Conservation (phyloP, 2,797 vertebrate species). For the Dicrostonyx torquatus region DNA sequence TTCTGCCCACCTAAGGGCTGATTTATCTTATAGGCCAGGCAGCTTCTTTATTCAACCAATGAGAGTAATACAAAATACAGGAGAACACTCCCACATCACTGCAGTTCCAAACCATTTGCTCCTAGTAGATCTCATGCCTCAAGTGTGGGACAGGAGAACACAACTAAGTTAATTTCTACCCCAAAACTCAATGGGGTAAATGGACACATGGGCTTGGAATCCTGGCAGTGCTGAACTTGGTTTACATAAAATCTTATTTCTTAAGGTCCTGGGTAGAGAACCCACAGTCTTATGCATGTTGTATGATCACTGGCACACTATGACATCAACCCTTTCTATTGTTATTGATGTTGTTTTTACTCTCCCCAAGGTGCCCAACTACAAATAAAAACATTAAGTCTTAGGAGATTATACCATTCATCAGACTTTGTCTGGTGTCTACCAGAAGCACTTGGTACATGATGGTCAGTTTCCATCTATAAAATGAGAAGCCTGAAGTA, state of each 20-base stretch:
- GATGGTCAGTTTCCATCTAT: not conserved
- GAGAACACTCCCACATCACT: too few species aligned
- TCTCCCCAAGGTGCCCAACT: not conserved
- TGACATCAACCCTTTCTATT: not conserved
- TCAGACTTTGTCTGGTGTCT: not conserved
- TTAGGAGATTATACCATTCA: not conserved
- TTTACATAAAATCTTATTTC: not conserved
- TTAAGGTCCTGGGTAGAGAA: not conserved
- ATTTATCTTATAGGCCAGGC: too few species aligned
- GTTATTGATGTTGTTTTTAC: not conserved
- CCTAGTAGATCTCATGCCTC: not conserved
- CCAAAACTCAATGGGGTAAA: fast-evolving
- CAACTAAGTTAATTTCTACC: not conserved
- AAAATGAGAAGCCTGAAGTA: not conserved
- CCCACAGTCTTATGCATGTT: not conserved
- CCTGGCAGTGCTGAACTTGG: not conserved
- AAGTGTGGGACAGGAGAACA: not conserved
- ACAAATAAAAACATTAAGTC: not conserved
- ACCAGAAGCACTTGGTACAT: not conserved
- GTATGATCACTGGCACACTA: not conserved
- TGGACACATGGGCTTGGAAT: not conserved
- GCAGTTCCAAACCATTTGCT: not conserved
- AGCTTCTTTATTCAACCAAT: too few species aligned
- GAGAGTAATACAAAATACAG: too few species aligned
- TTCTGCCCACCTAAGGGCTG: too few species aligned